Conservation (phyloP, 2,888 invertebrate species). For the Eupeodes latifasciatus region DNA sequence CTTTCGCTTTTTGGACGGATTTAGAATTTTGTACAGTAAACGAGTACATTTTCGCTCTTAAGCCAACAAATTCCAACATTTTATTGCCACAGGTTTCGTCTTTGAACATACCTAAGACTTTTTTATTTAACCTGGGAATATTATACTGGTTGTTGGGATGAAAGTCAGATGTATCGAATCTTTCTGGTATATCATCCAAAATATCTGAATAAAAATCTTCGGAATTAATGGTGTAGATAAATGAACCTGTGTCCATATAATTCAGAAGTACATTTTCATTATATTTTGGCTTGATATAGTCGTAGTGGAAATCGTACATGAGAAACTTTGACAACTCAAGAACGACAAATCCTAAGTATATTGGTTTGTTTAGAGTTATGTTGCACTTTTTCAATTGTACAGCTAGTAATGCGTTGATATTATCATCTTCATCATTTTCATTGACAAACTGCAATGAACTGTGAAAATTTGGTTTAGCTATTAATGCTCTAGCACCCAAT, state of each 20-base stretch:
- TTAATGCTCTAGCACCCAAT: too few relatives aligned
- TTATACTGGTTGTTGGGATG: too few relatives aligned
- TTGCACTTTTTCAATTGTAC: too few relatives aligned
- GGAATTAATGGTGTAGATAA: constrained; percentile 48
- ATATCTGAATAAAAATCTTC: neutral
- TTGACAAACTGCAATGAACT: too few relatives aligned
- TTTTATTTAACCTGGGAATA: too few relatives aligned
- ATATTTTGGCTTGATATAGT: constrained; percentile 56
- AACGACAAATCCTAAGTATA: too few relatives aligned
- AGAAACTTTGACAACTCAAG: too few relatives aligned
- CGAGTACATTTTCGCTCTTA: constrained; percentile 57
- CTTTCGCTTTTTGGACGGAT: neutral
- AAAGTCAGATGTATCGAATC: constrained; percentile 79
- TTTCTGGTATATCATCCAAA: neutral
- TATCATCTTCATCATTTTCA: too few relatives aligned
- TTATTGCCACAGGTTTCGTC: constrained; percentile 44
- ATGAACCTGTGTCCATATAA: neutral
- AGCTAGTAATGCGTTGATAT: too few relatives aligned
- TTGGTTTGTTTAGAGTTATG: too few relatives aligned
- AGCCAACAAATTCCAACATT: constrained; percentile 60
- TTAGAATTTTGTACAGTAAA: constrained; percentile 2
- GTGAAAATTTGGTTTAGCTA: too few relatives aligned
- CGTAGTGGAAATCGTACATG: constrained; percentile 9
- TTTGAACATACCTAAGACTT: too few relatives aligned
- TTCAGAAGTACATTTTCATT: constrained; percentile 57